phyloP scores from a whole-genome alignment of 2,113 vertebrate genomes.

The Bubo blakistoni region DNA sequence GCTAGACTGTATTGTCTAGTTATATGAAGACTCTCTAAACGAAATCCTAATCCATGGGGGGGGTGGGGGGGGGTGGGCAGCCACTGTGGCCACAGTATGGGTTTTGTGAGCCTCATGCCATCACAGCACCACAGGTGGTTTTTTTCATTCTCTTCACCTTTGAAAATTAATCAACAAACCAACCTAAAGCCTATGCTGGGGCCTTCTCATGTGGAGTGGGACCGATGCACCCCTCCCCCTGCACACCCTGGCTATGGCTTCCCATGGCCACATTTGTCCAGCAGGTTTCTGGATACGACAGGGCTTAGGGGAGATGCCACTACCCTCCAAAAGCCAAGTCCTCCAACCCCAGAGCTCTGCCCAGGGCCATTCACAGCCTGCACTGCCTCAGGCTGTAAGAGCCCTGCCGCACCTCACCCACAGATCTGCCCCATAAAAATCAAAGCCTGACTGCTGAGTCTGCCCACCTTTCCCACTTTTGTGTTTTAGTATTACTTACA shows the following conservation, averaged over 20 bases:
- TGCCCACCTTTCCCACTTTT: neutral
- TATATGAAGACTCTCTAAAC: neutral
- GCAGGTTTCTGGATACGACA: fast-evolving
- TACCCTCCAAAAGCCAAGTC: neutral
- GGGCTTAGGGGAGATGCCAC: fast-evolving
- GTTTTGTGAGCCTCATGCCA: neutral
- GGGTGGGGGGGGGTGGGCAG: no score
- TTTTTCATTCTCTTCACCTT: neutral
- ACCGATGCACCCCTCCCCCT: fast-evolving
- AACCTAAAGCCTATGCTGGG: neutral
- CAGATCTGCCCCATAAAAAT: neutral
- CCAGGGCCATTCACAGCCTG: neutral
- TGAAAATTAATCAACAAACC: neutral
- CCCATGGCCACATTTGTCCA: neutral
- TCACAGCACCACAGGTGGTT: neutral
- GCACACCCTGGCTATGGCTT: neutral
- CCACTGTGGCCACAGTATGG: neutral
- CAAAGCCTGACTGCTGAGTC: neutral
- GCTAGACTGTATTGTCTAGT: neutral
- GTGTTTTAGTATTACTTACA: neutral
- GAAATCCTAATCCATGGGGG: neutral
- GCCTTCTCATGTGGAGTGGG: fast-evolving
- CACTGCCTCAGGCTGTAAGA: neutral
- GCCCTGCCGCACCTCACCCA: neutral
- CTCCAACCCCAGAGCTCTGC: neutral